Percentiles rank a stretch among this genome's conserved stretches.
These are phyloP conservation scores for Hemistola chrysoprasaria DNA, from an alignment of 2,888 invertebrate genomes.

Conservation along the genomic window DNA sequence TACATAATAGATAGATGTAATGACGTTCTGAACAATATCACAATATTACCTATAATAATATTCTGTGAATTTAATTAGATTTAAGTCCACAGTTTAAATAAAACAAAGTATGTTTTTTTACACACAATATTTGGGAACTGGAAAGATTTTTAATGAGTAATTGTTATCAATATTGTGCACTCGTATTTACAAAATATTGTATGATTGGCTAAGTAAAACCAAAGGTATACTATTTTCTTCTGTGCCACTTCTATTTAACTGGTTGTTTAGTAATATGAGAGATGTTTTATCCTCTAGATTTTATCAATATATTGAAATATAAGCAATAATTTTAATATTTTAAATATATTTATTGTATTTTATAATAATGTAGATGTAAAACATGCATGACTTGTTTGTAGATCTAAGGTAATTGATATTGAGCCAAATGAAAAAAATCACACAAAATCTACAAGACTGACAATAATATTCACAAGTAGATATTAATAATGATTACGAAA, in stretches of 20 bases:
- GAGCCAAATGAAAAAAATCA: conserved; percentile 72
- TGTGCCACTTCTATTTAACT: conserved; percentile 71
- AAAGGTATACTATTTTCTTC: conserved; percentile 63
- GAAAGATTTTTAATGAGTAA: conserved; percentile 12
- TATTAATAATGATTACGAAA: conserved; percentile 52
- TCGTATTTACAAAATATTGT: conserved; percentile 21
- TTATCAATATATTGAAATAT: conserved; percentile 54
- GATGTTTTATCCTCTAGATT: conserved; percentile 56
- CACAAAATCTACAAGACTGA: conserved; percentile 81
- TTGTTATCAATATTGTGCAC: conserved; percentile 4
- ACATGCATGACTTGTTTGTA: conserved; percentile 75
- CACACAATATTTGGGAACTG: conserved; percentile 8
- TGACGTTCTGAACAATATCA: conserved; percentile 18
- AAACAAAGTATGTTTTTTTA: not conserved
- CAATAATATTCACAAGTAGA: conserved; percentile 81
- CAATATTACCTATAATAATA: conserved; percentile 8
- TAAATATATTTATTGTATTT: conserved; percentile 75
- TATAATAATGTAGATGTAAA: conserved; percentile 62
- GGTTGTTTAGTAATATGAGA: conserved; percentile 55
- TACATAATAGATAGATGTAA: conserved; percentile 16
- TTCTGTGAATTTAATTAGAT: conserved; percentile 6
- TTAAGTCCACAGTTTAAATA: conserved; percentile 1
- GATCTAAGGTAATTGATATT: conserved; percentile 61
- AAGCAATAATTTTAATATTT: conserved; percentile 61
- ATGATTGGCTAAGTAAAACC: conserved; percentile 66